These are phyloP conservation scores for Pomatorhinus ruficollis DNA, from an alignment of 2,113 vertebrate species.

Conservation along the genomic window DNA sequence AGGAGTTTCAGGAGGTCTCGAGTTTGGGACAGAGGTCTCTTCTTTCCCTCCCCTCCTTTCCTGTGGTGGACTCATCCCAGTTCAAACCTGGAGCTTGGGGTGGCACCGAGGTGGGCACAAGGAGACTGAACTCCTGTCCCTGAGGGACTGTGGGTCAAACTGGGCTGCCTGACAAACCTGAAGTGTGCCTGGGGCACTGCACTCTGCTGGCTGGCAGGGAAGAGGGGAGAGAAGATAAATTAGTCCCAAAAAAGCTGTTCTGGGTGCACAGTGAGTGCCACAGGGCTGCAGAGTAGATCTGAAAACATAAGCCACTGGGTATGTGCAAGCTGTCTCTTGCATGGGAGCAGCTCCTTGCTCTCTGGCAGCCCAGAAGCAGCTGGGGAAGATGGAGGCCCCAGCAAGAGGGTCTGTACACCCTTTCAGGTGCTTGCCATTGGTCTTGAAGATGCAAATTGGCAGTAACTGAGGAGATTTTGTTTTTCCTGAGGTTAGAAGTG, in stretches of 20 bases:
- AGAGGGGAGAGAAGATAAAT: not conserved
- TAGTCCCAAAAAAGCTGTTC: not conserved
- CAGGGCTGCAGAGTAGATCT: not conserved
- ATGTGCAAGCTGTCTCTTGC: accelerated
- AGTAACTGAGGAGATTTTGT: not conserved
- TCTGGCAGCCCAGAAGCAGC: not conserved
- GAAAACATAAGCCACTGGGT: not conserved
- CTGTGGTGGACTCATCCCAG: not conserved
- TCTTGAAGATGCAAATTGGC: not conserved
- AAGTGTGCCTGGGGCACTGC: not conserved
- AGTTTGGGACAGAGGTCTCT: not conserved
- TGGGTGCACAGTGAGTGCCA: not conserved
- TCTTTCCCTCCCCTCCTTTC: not conserved
- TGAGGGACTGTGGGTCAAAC: accelerated
- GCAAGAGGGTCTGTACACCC: not conserved
- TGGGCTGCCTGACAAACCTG: not conserved
- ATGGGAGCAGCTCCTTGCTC: not conserved
- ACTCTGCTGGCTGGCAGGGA: not conserved
- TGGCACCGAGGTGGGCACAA: not conserved
- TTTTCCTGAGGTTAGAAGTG: not conserved
- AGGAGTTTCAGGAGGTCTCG: not conserved
- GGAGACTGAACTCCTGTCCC: not conserved
- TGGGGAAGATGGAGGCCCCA: not conserved
- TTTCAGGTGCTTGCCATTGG: not conserved
- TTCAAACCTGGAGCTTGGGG: not conserved